Evolutionary conservation across 2,888 invertebrate genomes (phyloP).

Genomic region (Iselma pallidipennis): DNA sequence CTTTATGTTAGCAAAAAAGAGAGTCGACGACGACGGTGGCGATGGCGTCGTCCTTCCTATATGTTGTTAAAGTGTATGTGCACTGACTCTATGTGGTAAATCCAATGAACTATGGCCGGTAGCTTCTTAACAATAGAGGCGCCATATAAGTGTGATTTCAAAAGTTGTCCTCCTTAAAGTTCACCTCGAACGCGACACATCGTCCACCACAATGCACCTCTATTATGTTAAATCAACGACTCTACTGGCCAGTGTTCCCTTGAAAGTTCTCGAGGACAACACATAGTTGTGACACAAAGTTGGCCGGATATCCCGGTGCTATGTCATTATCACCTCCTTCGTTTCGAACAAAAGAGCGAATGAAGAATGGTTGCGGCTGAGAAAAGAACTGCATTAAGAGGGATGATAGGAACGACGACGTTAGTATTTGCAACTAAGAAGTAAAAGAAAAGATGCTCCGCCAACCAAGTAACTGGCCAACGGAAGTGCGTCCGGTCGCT

Average conservation of each 20-base stretch:
- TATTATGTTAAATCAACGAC: constrained; percentile 52
- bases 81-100: constrained; percentile 7
- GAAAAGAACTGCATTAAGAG: constrained; percentile 54
- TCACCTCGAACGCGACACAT: constrained; percentile 52
- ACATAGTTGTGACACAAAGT: constrained; percentile 52
- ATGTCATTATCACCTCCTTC: constrained; percentile 55
- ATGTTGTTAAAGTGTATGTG: neutral
- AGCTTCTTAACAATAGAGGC: constrained; percentile 36
- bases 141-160: constrained; percentile 50
- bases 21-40: neutral
- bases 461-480: constrained; percentile 20
- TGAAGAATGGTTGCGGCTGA: constrained; percentile 47
- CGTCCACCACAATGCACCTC: constrained; percentile 49
- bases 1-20: constrained; percentile 15
- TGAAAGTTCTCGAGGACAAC: constrained; percentile 40
- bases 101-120: constrained; percentile 16
- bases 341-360: constrained; percentile 52
- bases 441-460: constrained; percentile 3
- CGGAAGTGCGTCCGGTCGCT: constrained; percentile 39
- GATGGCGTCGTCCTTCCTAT: neutral
- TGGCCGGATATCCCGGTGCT: constrained; percentile 54
- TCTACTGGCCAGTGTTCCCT: constrained; percentile 37
- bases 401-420: constrained; percentile 29
- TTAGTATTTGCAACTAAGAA: constrained; percentile 5
- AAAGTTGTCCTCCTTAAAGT: constrained; percentile 44